These are phyloP conservation scores for Conus canariensis DNA, from an alignment of 2,888 invertebrate species.

Conservation along the genomic window DNA sequence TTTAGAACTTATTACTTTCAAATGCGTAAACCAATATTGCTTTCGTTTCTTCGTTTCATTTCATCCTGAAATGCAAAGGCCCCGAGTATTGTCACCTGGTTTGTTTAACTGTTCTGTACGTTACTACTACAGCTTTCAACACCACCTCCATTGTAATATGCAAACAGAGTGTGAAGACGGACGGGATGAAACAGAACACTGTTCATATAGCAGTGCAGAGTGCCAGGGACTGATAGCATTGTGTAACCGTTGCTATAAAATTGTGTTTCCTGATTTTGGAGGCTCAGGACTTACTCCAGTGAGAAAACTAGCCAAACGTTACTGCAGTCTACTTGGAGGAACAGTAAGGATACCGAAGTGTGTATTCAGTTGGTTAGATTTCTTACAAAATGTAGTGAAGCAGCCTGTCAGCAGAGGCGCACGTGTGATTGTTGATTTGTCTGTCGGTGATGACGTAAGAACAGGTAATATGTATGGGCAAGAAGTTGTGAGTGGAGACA, in stretches of 20 bases:
- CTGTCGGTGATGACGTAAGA: background rate
- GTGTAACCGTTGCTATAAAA: background rate
- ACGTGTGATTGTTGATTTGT: background rate
- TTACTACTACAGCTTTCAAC: background rate
- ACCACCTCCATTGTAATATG: background rate
- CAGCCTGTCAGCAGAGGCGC: too few relatives aligned
- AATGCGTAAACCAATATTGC: too few relatives aligned
- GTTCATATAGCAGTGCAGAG: background rate
- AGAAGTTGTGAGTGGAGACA: too few relatives aligned
- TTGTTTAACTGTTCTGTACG: conserved; percentile 6
- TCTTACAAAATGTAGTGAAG: background rate
- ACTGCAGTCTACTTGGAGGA: background rate
- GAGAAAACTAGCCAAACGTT: too few relatives aligned
- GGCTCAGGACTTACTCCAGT: too few relatives aligned
- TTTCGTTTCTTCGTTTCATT: background rate
- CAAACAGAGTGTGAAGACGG: background rate
- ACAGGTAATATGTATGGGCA: too few relatives aligned
- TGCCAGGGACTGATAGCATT: background rate
- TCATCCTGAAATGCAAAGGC: background rate
- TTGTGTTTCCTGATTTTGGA: background rate
- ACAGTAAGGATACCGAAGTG: background rate
- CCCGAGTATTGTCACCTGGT: background rate
- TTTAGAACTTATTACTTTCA: too few relatives aligned
- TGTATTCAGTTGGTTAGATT: background rate
- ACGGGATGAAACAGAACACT: background rate